A percentile compares a stretch with the other conserved stretches of the same genome.
phyloP scores from a whole-genome alignment of 2,888 invertebrate species.

The Embidobia sp. region DNA sequence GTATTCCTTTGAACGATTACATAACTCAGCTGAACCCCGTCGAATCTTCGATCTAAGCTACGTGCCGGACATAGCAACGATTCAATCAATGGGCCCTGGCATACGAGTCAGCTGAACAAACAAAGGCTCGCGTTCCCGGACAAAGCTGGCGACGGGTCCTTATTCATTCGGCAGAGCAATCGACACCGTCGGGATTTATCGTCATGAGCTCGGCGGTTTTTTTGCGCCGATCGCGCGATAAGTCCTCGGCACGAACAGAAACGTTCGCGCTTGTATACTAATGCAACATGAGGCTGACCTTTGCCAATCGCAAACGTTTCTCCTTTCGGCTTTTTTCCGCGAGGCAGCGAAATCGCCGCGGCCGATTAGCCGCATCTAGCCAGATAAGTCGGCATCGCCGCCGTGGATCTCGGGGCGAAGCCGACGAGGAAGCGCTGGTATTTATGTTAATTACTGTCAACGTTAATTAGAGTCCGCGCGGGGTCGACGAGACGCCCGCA shows the following conservation, averaged over 20 bases:
- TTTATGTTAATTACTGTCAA: constrained; percentile 81
- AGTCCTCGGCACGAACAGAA: constrained; percentile 32
- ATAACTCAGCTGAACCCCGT: too few relatives aligned
- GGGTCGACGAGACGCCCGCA: too few relatives aligned
- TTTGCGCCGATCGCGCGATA: constrained; percentile 55
- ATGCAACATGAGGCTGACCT: constrained; percentile 60
- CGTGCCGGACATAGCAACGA: constrained; percentile 21
- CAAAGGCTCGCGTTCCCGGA: constrained; percentile 6
- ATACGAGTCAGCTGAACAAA: constrained; percentile 12
- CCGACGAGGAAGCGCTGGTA: constrained; percentile 76
- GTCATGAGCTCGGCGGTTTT: constrained; percentile 37
- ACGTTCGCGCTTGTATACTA: constrained; percentile 43
- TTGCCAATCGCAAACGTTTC: constrained; percentile 57
- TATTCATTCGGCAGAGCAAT: constrained; percentile 52
- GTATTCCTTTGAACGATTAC: too few relatives aligned
- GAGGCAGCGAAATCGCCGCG: constrained; percentile 67
- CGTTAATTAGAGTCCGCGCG: constrained; percentile 78
- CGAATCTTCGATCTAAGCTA: too few relatives aligned
- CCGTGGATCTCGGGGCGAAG: constrained; percentile 66
- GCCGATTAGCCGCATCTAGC: constrained; percentile 73
- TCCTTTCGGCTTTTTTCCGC: constrained; percentile 62
- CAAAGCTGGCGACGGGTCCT: constrained; percentile 8
- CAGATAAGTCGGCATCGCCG: constrained; percentile 73
- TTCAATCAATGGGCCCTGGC: constrained; percentile 16
- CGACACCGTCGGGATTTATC: constrained; percentile 60